phyloP scores from a whole-genome alignment of 2,888 invertebrate species.

The Leucophenga maculata region DNA sequence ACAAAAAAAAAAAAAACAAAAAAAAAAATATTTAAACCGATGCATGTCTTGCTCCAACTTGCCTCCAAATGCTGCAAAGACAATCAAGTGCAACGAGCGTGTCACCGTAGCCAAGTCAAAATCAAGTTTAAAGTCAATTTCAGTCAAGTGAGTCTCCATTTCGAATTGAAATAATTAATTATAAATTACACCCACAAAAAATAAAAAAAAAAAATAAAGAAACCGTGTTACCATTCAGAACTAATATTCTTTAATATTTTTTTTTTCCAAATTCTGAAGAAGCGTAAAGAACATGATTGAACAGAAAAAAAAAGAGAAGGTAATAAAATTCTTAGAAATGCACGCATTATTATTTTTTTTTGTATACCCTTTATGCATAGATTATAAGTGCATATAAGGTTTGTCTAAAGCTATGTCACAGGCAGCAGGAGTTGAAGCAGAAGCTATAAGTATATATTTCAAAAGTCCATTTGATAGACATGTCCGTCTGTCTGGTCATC shows the following conservation, averaged over 20 bases:
- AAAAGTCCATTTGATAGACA: no score
- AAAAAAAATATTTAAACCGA: neutral
- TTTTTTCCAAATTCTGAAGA: constrained; percentile 45
- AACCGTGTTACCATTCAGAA: constrained; percentile 3
- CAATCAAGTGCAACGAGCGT: constrained; percentile 9
- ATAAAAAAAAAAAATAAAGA: neutral
- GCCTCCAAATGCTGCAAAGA: neutral
- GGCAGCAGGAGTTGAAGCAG: no score
- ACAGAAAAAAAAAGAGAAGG: constrained; percentile 32
- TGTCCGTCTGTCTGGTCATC: no score
- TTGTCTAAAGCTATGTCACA: no score
- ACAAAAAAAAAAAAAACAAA: neutral
- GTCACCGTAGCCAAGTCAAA: neutral
- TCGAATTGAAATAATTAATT: constrained; percentile 49
- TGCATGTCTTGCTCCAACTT: neutral
- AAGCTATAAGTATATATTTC: no score
- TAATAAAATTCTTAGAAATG: constrained; percentile 66
- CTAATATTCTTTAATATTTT: constrained; percentile 7
- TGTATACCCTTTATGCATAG: constrained; percentile 39
- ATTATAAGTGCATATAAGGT: constrained; percentile 55
- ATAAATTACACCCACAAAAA: constrained; percentile 53
- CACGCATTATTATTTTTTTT: constrained; percentile 54
- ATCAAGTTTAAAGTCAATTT: neutral
- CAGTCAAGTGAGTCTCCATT: constrained; percentile 6
- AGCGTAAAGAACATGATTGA: constrained; percentile 40